Base-by-base conservation (phyloP, 2,888 invertebrate species). In the Smittia sp. region DNA sequence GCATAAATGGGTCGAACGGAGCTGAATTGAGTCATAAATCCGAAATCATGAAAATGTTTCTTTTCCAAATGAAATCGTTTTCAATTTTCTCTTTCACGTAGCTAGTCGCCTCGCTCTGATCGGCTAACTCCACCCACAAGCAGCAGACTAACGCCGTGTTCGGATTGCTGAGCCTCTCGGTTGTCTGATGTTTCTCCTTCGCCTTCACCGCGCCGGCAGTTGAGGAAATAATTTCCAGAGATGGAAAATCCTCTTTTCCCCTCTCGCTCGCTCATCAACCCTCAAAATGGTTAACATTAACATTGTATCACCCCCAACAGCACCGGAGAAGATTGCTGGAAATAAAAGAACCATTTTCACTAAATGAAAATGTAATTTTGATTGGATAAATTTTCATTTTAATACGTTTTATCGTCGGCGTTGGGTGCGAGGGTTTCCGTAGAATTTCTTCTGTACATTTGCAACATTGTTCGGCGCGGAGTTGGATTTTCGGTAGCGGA, bases 301-400 rank as follows among this genome's bases (percentile, higher is more conserved):
- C 69, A 72, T 62, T 39, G 72, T 72, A 62, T 72, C 62, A 18
- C 54, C 72, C 32, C 58, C 54, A 46, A 27, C 6, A 54, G 20
- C n/a, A 15, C 18, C 52, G 32, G 20, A 62, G 20, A 62, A 58
- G 41, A 73, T 41, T 73, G 63, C 46, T 65, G 32, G 46, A 65
- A 63, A 73, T 73, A 73, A 73, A 73, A 65, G 62, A 39, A 73
- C 73, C 73, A 73, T 73, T 73, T 54, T 24, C 73, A 73, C 73
- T 73, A 54, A 73, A 38, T 73, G 65, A 73, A 73, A 63, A 54
- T 73, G 18, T 20, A 25, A 73, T 32, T 67, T 73, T 73, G 73
- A 73, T 73, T 73, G 73, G 73, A 73, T 65, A 39, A 73, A 73
- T 70, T 70, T 70, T 70, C 69, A 72, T 72, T 72, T 72, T 72